Base-by-base conservation (phyloP, 2,797 vertebrate species). In the Eremophila alpestris region DNA sequence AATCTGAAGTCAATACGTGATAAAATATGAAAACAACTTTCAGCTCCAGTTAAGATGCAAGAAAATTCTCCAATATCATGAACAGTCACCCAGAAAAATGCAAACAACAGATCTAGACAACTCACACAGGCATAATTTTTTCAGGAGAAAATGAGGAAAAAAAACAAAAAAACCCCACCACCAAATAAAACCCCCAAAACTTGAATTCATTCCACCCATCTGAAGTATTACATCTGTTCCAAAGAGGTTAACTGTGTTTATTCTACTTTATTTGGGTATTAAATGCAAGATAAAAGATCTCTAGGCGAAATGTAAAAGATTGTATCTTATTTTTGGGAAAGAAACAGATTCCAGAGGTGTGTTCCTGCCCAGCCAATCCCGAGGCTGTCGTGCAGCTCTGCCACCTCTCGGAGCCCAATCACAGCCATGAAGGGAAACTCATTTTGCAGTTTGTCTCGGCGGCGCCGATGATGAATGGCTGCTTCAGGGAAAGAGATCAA, bases 331-430 rank as follows among this genome's bases (percentile, higher is more conserved):
- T 97, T 97, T 89, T 69, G 80, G 89, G 80, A 85, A 93, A 90
- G 67, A 91, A 98, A 98, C 98, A 98, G 96, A 98, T 98, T 98
- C 92, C 97, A 98, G 98, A 98, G 99, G 98, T 98, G 98, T 99
- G 98, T 97, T 97, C 65, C 96, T 2, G 67, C 76, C 88, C 38
- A 84, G 96, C 98, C 98, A 99, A 99, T 99, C 43, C 92, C 23
- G 24, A 93, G 84, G 46, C 82, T 68, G 93, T 91, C 7, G 92
- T 60, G 93, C 92, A 83, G 85, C 67, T 84, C 92, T 94, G 94
- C 96, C 95, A 69, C 64, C 59, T 81, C 40, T 20, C 65, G 63
- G 32, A 43, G 64, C 86, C 98, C 98, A 98, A 98, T 98, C 59
- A 9, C 71, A 71, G 92, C 80, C 48, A 14, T 0, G 19, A 77